Conservation (phyloP, 2,888 invertebrate genomes). For the Cephus pulcher region DNA sequence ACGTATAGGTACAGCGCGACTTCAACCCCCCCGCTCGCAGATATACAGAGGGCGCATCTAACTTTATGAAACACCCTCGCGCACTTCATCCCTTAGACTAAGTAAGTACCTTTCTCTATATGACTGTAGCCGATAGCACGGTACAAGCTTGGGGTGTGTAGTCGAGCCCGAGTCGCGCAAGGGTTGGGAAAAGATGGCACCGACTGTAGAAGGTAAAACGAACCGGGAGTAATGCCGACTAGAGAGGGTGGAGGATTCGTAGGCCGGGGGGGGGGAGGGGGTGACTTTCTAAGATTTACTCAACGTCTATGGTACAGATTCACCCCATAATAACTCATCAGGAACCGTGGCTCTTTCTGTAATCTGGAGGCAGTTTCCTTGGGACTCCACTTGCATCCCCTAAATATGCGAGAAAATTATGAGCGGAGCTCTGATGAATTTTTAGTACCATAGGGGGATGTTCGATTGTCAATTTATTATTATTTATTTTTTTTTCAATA, state of each 20-base stretch:
- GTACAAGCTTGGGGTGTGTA: neutral
- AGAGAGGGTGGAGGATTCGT: neutral
- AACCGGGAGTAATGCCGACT: neutral
- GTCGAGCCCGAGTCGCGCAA: neutral
- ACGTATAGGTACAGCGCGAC: neutral
- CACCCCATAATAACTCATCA: neutral
- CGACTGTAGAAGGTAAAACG: neutral
- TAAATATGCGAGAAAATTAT: neutral
- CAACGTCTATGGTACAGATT: neutral
- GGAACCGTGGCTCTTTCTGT: neutral
- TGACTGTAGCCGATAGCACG: neutral
- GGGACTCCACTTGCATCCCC: neutral
- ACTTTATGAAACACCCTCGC: conserved; percentile 43
- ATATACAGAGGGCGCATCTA: conserved; percentile 48
- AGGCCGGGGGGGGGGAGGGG: neutral
- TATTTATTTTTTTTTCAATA: neutral
- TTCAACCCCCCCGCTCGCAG: conserved; percentile 28
- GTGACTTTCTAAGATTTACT: neutral
- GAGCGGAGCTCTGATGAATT: neutral
- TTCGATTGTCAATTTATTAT: neutral
- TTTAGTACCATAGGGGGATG: neutral
- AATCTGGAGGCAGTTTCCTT: neutral
- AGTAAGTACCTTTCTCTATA: neutral
- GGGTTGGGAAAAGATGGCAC: neutral
- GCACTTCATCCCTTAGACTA: conserved; percentile 13